Evolutionary conservation across 2,797 vertebrate genomes (phyloP).

Genomic region (Hipposideros larvatus): DNA sequence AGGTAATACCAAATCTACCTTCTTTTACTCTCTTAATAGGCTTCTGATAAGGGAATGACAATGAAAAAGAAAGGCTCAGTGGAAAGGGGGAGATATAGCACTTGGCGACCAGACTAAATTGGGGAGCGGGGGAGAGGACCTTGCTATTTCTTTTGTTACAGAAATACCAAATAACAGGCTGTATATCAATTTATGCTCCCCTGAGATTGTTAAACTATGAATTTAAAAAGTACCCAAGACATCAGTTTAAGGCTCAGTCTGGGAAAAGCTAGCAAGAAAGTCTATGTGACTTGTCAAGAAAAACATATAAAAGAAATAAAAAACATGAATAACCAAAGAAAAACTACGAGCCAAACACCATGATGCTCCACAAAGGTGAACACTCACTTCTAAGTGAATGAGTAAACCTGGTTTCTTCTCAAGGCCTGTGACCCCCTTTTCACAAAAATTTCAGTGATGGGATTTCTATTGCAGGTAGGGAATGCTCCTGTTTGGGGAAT

Average conservation of each 20-base stretch:
- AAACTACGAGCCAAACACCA: background rate
- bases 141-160: conserved; percentile 2
- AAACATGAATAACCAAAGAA: background rate
- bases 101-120: background rate
- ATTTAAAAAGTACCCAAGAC: background rate
- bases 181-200: background rate
- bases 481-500: background rate
- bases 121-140: background rate
- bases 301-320: background rate
- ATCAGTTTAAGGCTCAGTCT: background rate
- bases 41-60: background rate
- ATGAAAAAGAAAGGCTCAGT: background rate
- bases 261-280: conserved; percentile 5
- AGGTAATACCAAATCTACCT: background rate
- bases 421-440: background rate
- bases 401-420: background rate
- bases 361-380: background rate
- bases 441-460: background rate
- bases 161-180: conserved; percentile 23
- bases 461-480: background rate
- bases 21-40: background rate
- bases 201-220: conserved; percentile 44
- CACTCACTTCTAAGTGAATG: background rate
- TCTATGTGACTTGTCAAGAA: background rate
- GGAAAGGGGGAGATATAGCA: background rate